Percentiles rank a stretch among this genome's conserved stretches.
Evolutionary conservation across 2,113 vertebrate species (phyloP).

Genomic region (Hemichromis elongatus): DNA sequence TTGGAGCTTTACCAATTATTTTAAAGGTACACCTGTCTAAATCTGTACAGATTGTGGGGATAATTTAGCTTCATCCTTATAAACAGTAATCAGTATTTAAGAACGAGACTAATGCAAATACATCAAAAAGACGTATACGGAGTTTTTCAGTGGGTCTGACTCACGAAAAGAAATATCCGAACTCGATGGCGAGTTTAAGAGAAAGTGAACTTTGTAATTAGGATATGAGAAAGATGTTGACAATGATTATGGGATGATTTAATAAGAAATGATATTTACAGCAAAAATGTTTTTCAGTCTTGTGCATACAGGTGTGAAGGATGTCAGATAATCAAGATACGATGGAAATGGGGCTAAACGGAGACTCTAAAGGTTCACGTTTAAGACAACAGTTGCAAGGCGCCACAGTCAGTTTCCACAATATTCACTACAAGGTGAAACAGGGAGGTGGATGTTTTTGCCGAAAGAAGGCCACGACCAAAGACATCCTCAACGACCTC

Average conservation of each 20-base stretch:
- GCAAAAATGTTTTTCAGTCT: background rate
- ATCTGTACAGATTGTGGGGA: no score
- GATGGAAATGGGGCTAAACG: background rate
- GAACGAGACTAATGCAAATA: background rate
- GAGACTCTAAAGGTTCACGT: background rate
- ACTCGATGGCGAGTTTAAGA: background rate
- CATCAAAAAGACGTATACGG: background rate
- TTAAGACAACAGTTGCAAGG: background rate
- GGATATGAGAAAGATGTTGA: no score
- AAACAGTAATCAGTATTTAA: background rate
- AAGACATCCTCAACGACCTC: conserved; percentile 70
- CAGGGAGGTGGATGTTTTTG: conserved; percentile 31
- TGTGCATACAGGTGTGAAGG: background rate
- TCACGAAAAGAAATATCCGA: background rate
- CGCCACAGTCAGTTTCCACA: conserved; percentile 67
- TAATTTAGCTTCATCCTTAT: no score
- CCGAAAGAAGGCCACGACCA: conserved; percentile 30
- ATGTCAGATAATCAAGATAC: background rate
- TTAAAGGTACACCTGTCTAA: no score
- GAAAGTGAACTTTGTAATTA: background rate
- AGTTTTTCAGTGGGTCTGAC: background rate
- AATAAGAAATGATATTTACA: background rate
- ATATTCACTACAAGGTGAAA: conserved; percentile 64
- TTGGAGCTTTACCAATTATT: background rate
- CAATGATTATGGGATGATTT: no score